These are phyloP conservation scores for Ceyx cyanopectus DNA, from an alignment of 2,113 vertebrate species.

Conservation along the genomic window DNA sequence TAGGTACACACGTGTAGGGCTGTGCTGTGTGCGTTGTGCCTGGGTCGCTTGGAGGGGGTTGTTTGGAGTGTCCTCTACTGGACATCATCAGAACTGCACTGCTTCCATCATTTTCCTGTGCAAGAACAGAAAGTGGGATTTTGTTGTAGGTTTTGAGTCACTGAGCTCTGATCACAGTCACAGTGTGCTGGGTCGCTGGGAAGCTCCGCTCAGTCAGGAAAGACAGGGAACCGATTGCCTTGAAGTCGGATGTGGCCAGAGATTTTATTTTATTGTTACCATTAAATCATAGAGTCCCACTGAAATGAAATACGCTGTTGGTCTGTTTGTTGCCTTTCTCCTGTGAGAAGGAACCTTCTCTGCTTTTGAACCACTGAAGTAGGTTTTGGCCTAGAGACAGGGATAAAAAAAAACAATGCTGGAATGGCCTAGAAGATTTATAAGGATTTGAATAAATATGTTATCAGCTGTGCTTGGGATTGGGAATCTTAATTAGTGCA, in stretches of 20 bases:
- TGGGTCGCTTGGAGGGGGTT: background rate
- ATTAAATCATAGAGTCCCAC: background rate
- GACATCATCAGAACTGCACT: background rate
- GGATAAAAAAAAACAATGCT: background rate
- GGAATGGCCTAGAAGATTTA: background rate
- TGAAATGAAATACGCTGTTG: background rate
- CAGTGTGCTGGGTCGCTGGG: background rate
- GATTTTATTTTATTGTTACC: background rate
- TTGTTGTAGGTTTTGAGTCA: background rate
- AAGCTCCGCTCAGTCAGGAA: background rate
- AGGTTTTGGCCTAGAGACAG: constrained; percentile 16
- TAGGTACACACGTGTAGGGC: accelerated
- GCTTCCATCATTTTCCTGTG: background rate
- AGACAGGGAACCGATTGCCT: background rate
- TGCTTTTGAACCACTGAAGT: background rate
- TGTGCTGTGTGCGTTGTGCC: background rate
- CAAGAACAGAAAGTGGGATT: background rate
- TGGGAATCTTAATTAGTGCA: constrained; percentile 36
- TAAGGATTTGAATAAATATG: constrained; percentile 30
- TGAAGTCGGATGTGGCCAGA: background rate
- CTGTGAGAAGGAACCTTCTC: background rate
- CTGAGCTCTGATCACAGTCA: background rate
- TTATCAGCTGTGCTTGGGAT: background rate
- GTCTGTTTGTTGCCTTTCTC: background rate
- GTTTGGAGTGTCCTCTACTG: background rate